These are phyloP conservation scores for Mus pahari DNA, from an alignment of 2,113 vertebrate species.

Conservation along the genomic window DNA sequence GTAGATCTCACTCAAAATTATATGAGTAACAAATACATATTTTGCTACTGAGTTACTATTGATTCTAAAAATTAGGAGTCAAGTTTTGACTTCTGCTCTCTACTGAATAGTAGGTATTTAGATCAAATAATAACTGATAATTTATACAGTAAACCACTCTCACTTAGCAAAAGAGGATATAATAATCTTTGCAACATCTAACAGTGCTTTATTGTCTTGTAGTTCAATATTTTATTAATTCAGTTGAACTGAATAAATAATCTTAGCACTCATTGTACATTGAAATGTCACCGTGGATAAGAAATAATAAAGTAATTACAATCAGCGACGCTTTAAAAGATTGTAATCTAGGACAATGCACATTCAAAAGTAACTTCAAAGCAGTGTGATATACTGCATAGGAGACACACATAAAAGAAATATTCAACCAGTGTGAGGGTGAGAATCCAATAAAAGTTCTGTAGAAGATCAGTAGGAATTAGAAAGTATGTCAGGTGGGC, in stretches of 20 bases:
- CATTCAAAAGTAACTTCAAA: conserved; percentile 20
- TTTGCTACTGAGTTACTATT: background rate
- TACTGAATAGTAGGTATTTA: background rate
- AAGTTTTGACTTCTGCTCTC: background rate
- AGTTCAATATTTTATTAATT: background rate
- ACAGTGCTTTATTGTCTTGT: background rate
- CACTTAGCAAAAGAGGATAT: background rate
- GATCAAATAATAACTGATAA: background rate
- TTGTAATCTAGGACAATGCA: background rate
- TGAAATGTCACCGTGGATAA: background rate
- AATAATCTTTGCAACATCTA: background rate
- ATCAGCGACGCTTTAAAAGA: background rate
- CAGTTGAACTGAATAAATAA: background rate
- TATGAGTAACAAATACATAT: background rate
- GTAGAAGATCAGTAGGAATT: background rate
- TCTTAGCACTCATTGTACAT: background rate
- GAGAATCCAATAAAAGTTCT: background rate
- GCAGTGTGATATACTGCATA: background rate
- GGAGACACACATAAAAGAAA: background rate
- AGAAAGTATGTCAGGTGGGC: background rate
- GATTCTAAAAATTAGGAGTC: background rate
- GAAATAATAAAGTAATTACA: background rate
- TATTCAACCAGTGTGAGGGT: background rate
- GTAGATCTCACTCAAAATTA: background rate
- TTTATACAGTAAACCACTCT: background rate